Evolutionary conservation across 1,140 invertebrate species (phyloP).

Genomic region (Anastatus disparis): DNA sequence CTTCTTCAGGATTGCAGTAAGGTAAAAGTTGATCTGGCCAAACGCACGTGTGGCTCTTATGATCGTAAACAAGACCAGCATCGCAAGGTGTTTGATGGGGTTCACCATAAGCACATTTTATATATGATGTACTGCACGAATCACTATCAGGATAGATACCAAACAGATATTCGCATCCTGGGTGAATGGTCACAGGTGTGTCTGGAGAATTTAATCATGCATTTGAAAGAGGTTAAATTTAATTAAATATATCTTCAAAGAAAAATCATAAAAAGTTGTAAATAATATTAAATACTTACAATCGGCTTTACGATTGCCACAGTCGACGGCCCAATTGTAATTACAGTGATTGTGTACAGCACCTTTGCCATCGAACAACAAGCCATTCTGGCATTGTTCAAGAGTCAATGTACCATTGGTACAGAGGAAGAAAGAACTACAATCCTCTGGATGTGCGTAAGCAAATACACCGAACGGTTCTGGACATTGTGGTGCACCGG

Average conservation of each 20-base stretch:
- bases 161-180: constrained; percentile 89
- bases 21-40: constrained; percentile 91
- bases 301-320: constrained; percentile 84
- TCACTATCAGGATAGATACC: constrained; percentile 84
- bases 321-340: constrained; percentile 92
- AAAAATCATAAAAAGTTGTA: neutral
- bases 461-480: constrained; percentile 78
- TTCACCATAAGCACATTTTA: constrained; percentile 86
- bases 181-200: constrained; percentile 78
- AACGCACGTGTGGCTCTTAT: constrained; percentile 88
- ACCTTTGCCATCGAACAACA: constrained; percentile 90
- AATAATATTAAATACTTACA: constrained; percentile 69
- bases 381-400: constrained; percentile 91
- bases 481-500: constrained; percentile 71
- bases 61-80: constrained; percentile 88
- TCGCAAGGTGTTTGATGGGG: constrained; percentile 84
- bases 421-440: constrained; percentile 89
- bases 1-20: constrained; percentile 86
- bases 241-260: too few species aligned
- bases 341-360: constrained; percentile 91
- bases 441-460: constrained; percentile 85
- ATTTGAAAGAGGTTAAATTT: too few species aligned
- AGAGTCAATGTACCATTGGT: constrained; percentile 89
- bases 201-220: constrained; percentile 67
- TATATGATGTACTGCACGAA: constrained; percentile 85